Base-by-base conservation (phyloP, 2,797 vertebrate species). In the Cynodonichthys magdalenae region DNA sequence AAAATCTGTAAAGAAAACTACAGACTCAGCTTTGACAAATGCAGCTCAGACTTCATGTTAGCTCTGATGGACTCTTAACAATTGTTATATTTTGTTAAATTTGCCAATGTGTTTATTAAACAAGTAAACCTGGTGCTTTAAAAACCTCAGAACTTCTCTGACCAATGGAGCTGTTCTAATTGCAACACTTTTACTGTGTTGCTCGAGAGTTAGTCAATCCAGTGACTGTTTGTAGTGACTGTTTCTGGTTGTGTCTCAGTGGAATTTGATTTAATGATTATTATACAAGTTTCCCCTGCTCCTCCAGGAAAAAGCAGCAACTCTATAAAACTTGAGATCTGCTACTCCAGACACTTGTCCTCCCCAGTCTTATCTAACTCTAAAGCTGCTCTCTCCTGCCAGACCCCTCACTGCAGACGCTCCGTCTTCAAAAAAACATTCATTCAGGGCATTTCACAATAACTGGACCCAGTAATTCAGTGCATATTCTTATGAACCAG, bases 271-370 rank as follows among this genome's bases (percentile, higher is more conserved):
- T 86, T 77, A 82, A 59, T 58, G 48, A 14, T 62, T 53, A 20
- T 52, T 72, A 75, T 79, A 75, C 71, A 79, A 70, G 6, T 68
- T 79, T 71, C 68, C 58, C 50, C 54, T 49, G 42, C 34, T n/a
- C 63, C 60, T 66, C 24, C 34, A 69, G 62, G 78, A 81, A 46
- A 82, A 63, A 36, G 57, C 59, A 71, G 72, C 49, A 56, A 55
- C 74, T 82, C 63, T 61, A 28, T 77, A 62, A 82, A 81, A 73
- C 56, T 31, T 1, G 36, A 69, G 17, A 53, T 46, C 63, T 53
- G 45, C 47, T 59, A 49, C 59, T 84, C 69, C 81, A 88, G 81
- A 87, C 79, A 83, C 70, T 85, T 88, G 82, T 89, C 89, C 87
- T 86, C 86, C 84, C 67, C 59, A 20, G 31, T 17, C 46, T 78